Evolutionary conservation across 2,888 invertebrate genomes (phyloP).

Genomic region (Neoascia interrupta): DNA sequence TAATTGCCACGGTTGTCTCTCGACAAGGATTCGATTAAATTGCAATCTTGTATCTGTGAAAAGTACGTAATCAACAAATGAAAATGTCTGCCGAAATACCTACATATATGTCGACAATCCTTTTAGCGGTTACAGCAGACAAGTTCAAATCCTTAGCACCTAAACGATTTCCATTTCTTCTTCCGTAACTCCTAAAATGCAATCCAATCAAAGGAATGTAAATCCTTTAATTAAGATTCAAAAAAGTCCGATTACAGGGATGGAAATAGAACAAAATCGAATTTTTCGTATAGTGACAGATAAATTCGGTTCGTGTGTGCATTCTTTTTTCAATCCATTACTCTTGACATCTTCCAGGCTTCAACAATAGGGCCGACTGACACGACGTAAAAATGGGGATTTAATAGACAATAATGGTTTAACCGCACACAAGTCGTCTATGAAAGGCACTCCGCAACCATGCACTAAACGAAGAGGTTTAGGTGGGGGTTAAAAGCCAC

Average conservation of each 20-base stretch:
- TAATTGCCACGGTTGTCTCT: too few relatives aligned
- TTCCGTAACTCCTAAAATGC: too few relatives aligned
- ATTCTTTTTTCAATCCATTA: constrained; percentile 59
- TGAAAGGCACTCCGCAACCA: constrained; percentile 12
- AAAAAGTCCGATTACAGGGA: constrained; percentile 16
- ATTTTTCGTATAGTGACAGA: constrained; percentile 36
- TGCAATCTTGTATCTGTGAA: too few relatives aligned
- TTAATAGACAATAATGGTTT: constrained; percentile 63
- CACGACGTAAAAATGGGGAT: constrained; percentile 42
- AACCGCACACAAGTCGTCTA: constrained; percentile 4
- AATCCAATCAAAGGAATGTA: constrained; percentile 63
- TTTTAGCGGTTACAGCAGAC: too few relatives aligned
- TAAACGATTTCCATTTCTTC: too few relatives aligned
- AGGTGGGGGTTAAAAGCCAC: constrained; percentile 54
- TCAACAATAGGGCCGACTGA: constrained; percentile 3
- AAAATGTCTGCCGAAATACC: too few relatives aligned
- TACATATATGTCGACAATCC: too few relatives aligned
- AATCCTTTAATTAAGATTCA: constrained; percentile 61
- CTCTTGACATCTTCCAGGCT: constrained; percentile 56
- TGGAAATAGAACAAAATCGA: constrained; percentile 29
- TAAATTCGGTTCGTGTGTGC: constrained; percentile 43
- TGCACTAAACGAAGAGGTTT: neutral
- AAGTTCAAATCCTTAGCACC: too few relatives aligned
- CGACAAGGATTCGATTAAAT: too few relatives aligned
- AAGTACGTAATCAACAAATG: too few relatives aligned